These are phyloP conservation scores for Stictocephala bisonia DNA, from an alignment of 2,888 invertebrate species.

Conservation along the genomic window DNA sequence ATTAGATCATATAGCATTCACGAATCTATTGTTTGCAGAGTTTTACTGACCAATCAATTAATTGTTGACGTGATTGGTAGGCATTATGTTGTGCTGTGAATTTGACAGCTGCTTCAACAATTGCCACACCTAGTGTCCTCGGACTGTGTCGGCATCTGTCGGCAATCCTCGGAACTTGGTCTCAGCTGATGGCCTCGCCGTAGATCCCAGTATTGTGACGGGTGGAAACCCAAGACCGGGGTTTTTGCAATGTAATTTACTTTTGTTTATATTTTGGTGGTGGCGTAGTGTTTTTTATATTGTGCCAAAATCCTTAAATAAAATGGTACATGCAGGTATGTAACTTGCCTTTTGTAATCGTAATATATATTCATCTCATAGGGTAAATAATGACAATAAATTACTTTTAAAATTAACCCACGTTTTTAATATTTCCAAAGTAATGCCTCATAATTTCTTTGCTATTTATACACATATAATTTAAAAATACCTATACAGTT, in stretches of 20 bases:
- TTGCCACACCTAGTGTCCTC: conserved; percentile 7
- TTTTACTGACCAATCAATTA: no score
- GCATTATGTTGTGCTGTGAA: no score
- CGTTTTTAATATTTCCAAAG: background rate
- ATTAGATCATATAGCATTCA: no score
- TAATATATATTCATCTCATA: background rate
- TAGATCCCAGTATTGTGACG: background rate
- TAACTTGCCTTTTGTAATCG: no score
- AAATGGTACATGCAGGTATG: conserved; percentile 27
- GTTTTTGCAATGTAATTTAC: conserved; percentile 8
- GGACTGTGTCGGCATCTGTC: conserved; percentile 2
- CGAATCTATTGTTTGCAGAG: no score
- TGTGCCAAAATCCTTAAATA: no score
- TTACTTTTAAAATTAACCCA: background rate
- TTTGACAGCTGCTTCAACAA: background rate
- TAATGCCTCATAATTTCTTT: no score
- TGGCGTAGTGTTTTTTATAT: background rate
- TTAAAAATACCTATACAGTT: background rate
- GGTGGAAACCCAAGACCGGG: background rate
- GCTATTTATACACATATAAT: no score
- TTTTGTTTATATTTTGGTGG: background rate
- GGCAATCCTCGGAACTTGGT: conserved; percentile 2
- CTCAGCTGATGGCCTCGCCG: background rate
- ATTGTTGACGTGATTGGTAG: no score
- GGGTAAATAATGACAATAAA: background rate